Evolutionary conservation across 2,888 invertebrate species (phyloP).

Genomic region (Hedychridium roseum): DNA sequence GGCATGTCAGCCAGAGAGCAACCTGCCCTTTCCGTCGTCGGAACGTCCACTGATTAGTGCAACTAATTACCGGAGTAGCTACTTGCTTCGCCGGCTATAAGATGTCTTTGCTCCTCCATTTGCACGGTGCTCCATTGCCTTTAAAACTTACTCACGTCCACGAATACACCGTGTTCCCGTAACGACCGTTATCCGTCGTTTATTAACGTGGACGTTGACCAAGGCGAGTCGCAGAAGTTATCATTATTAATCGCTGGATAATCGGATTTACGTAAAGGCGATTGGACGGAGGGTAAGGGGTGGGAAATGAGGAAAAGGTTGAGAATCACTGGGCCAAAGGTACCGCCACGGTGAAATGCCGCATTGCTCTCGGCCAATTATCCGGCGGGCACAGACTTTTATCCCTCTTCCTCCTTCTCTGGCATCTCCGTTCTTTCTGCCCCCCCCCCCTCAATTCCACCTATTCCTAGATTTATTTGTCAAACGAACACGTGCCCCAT

Average conservation of each 20-base stretch:
- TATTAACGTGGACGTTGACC: too few relatives aligned
- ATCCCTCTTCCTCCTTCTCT: constrained; percentile 1
- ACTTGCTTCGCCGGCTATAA: constrained; percentile 35
- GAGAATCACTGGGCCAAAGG: constrained; percentile 51
- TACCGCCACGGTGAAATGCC: constrained; percentile 44
- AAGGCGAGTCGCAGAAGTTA: too few relatives aligned
- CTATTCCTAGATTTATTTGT: constrained; percentile 48
- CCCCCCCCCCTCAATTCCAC: constrained; percentile 31
- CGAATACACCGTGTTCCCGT: too few relatives aligned
- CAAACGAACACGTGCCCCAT: constrained; percentile 41
- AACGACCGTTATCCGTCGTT: too few relatives aligned
- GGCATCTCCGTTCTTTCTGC: constrained; percentile 12
- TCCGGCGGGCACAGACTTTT: constrained; percentile 35
- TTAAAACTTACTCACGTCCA: too few relatives aligned
- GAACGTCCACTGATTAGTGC: constrained; percentile 48
- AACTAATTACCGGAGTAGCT: constrained; percentile 49
- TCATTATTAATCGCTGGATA: too few relatives aligned
- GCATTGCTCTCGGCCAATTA: constrained; percentile 52
- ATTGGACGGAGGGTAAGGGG: too few relatives aligned
- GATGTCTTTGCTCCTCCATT: constrained; percentile 40
- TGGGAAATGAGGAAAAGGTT: too few relatives aligned
- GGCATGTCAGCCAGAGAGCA: constrained; percentile 28
- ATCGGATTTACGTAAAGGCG: too few relatives aligned
- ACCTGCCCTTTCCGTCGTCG: constrained; percentile 22
- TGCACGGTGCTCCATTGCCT: constrained; percentile 27